Base-by-base conservation (phyloP, 1,140 invertebrate species). In the Babylonia areolata region DNA sequence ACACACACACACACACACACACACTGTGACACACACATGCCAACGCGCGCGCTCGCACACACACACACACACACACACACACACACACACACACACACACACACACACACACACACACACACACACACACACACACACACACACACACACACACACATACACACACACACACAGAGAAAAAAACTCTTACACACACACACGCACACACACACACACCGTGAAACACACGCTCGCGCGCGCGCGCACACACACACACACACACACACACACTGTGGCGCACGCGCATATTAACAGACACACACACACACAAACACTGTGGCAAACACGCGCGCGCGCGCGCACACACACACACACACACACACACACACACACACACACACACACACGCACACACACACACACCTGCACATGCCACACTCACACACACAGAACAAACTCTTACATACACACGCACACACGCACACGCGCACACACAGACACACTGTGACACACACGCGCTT, bases 141-240 rank as follows among this genome's bases (percentile, higher is more conserved):
- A 37, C 33, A 37, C 69, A 37, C 69, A 37, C 33, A 73, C 69
- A 35, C 33, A 37, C 69, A 73, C 6, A 73, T 5, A 73, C 71
- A 35, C 71, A 73, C 71, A 73, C 71, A 73, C 71, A 73, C 64
- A 69, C 64, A 69, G n/a, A n/a, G n/a, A n/a, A n/a, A n/a, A n/a
- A n/a, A n/a, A n/a, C n/a, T n/a, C 71, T 35, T 2, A 23, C 58
- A 64, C 23, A 23, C 9, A 37, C 31, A 73, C 71, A 73, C 69
- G 23, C 69, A 73, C 69, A 73, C 69, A 73, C 69, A 73, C 69
- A 33, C n/a, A 73, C 71, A 73, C 31, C n/a, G n/a, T n/a, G n/a
- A n/a, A n/a, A 73, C 71, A 73, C 31, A 73, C 71, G 5, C 71
- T n/a, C n/a, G 28, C 12, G 28, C 23, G 28, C 58, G 5, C 9